These are phyloP conservation scores for Melanotaenia duboulayi DNA, from an alignment of 2,113 vertebrate genomes.

Conservation along the genomic window DNA sequence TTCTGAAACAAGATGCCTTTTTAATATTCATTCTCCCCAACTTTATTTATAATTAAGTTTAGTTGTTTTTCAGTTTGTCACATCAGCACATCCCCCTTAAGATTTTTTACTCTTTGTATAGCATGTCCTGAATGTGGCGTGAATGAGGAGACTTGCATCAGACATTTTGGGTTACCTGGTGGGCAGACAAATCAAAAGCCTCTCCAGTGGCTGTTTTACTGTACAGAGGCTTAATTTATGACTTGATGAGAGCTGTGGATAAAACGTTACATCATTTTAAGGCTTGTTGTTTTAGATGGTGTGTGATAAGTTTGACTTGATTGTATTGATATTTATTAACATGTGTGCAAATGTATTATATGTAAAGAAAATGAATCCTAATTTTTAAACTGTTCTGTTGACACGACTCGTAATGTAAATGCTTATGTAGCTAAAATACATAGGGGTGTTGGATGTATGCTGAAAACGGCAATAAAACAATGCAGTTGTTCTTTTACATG, in stretches of 20 bases:
- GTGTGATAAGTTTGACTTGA: slow-evolving; percentile 80
- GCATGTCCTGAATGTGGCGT: slow-evolving; percentile 20
- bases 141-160: slow-evolving; percentile 27
- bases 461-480: slow-evolving; percentile 83
- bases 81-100: slow-evolving; percentile 48
- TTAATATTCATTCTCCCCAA: slow-evolving; percentile 47
- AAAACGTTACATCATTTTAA: slow-evolving; percentile 66
- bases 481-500: slow-evolving; percentile 72
- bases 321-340: slow-evolving; percentile 88
- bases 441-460: slow-evolving; percentile 81
- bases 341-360: slow-evolving; percentile 85
- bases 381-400: slow-evolving; percentile 82
- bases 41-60: slow-evolving; percentile 32
- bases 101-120: slow-evolving; percentile 49
- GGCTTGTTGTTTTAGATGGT: slow-evolving; percentile 72
- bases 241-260: slow-evolving; percentile 75
- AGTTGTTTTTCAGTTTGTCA: slow-evolving; percentile 23
- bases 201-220: slow-evolving; percentile 62
- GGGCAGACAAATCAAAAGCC: slow-evolving; percentile 44
- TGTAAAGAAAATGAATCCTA: slow-evolving; percentile 85
- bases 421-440: slow-evolving; percentile 83
- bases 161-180: slow-evolving; percentile 36
- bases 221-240: slow-evolving; percentile 65
- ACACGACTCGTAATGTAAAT: slow-evolving; percentile 80
- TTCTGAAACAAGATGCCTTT: slow-evolving; percentile 74